Evolutionary conservation across 2,888 invertebrate genomes (phyloP).

Genomic region (Andrena haemorrhoa): DNA sequence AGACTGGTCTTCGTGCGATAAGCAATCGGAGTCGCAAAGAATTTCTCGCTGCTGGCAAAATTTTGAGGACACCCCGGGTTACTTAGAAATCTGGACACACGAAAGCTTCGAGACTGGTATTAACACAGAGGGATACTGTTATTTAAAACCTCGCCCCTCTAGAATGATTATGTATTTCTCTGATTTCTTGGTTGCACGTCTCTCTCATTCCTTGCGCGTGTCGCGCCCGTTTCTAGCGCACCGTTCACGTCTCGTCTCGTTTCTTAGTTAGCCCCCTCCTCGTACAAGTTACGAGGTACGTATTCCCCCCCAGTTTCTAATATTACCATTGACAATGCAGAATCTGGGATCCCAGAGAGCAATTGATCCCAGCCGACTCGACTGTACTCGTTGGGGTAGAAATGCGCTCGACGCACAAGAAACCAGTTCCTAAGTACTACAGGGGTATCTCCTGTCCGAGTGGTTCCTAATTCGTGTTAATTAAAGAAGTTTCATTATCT

Average conservation of each 20-base stretch:
- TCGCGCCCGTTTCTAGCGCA: background rate
- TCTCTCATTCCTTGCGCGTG: constrained; percentile 33
- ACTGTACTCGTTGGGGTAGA: background rate
- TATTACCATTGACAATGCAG: background rate
- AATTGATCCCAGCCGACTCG: background rate
- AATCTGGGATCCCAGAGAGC: background rate
- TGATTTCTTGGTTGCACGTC: constrained; percentile 81
- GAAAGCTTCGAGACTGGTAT: constrained; percentile 4
- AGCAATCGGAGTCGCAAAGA: constrained; percentile 65
- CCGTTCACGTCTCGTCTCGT: background rate
- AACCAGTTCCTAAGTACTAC: constrained; percentile 75
- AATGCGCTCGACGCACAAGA: constrained; percentile 60
- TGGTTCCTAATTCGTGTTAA: constrained; percentile 70
- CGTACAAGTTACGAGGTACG: background rate
- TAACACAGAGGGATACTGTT: constrained; percentile 31
- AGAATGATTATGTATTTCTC: constrained; percentile 81
- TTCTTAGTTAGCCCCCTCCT: background rate
- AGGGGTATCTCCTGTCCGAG: constrained; percentile 71
- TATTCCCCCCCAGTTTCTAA: background rate
- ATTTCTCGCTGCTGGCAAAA: constrained; percentile 57
- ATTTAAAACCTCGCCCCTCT: constrained; percentile 40
- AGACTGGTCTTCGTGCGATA: constrained; percentile 72
- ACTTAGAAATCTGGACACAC: constrained; percentile 73
- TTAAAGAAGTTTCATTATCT: constrained; percentile 77
- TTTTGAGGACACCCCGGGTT: constrained; percentile 75